Evolutionary conservation across 2,113 vertebrate genomes (phyloP).

Genomic region (Opisthocomus hoazin): DNA sequence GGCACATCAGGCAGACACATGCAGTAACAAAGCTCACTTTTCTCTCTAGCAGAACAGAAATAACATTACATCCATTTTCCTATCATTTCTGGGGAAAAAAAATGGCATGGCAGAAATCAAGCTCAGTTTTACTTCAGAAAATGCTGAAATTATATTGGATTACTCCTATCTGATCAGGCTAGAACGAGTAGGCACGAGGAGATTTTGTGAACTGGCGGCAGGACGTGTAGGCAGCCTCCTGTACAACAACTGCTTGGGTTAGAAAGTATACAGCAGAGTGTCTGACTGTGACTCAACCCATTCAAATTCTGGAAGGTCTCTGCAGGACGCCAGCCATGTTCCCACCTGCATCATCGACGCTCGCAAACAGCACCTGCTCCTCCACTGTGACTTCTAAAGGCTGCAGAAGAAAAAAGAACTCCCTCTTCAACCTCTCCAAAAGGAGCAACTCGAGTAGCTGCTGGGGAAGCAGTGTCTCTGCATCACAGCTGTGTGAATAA

Average conservation of each 20-base stretch:
- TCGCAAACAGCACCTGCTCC: slow-evolving; percentile 15
- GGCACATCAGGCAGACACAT: not conserved
- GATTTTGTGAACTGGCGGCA: slow-evolving; percentile 30
- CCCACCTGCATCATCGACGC: not conserved
- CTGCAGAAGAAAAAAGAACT: not conserved
- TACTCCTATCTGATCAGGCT: slow-evolving; percentile 13
- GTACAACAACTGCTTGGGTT: slow-evolving; percentile 27
- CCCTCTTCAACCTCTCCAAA: not conserved
- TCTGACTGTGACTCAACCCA: slow-evolving; percentile 46
- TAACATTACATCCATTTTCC: not conserved
- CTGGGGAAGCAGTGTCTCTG: not conserved
- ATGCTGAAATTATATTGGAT: not conserved
- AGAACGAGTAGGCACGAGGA: slow-evolving; percentile 35
- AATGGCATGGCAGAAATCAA: not conserved
- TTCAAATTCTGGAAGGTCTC: slow-evolving; percentile 33
- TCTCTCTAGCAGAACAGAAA: not conserved
- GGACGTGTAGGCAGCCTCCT: slow-evolving; percentile 56
- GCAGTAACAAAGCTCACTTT: not conserved
- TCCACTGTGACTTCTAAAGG: not conserved
- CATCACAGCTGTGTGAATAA: not conserved
- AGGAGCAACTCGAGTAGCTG: not conserved
- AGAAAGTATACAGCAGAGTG: not conserved
- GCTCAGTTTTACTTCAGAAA: slow-evolving; percentile 13
- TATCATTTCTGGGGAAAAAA: not conserved
- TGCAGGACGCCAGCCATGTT: slow-evolving; percentile 9